Evolutionary conservation across 2,113 vertebrate species (phyloP).

Genomic region (Chitala chitala): DNA sequence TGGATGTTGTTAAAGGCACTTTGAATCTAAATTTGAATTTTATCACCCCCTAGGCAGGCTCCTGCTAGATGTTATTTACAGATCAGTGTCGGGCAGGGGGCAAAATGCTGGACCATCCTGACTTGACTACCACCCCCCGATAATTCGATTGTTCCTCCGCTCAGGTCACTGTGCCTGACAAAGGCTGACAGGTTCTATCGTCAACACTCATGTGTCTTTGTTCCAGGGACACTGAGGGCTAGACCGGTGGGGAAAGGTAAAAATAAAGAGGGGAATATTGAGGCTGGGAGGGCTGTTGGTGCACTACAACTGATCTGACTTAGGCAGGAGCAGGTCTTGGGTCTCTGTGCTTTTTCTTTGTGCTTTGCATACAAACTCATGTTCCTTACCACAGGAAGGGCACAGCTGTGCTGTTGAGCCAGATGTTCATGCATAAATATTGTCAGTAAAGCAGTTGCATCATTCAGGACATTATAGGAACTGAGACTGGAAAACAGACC

Average conservation of each 20-base stretch:
- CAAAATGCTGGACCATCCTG: background rate
- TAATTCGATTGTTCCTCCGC: background rate
- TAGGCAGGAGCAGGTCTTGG: background rate
- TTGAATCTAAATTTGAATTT: slow-evolving; percentile 9
- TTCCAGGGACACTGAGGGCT: background rate
- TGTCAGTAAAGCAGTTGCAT: slow-evolving; percentile 1
- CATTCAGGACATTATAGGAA: slow-evolving; percentile 2
- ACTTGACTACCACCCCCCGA: background rate
- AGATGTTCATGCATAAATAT: slow-evolving; percentile 11
- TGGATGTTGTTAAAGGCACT: background rate
- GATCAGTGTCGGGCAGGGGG: background rate
- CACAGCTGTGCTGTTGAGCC: background rate
- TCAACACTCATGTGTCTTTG: background rate
- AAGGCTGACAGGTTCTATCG: background rate
- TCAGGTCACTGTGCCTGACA: background rate
- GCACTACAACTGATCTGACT: background rate
- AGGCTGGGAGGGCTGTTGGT: background rate
- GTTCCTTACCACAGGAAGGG: background rate
- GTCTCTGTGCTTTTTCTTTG: background rate
- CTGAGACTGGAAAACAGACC: background rate
- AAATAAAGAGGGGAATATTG: background rate
- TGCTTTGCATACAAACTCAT: background rate
- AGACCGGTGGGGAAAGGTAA: background rate
- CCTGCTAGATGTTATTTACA: background rate
- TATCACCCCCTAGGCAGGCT: background rate